Conservation (phyloP, 2,888 invertebrate species). For the Acleris literana region DNA sequence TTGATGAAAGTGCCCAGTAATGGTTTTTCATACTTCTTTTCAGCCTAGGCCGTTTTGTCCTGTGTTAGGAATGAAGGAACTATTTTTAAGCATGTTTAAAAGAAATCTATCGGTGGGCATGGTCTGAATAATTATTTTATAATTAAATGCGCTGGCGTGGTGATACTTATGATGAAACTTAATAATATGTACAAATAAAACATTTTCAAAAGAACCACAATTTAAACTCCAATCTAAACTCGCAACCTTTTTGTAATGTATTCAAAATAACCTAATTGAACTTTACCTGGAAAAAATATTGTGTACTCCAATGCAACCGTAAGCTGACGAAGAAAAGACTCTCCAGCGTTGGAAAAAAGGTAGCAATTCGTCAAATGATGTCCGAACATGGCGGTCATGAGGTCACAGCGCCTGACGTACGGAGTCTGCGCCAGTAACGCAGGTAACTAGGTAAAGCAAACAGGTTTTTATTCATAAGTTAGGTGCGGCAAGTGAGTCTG, state of each 20-base stretch:
- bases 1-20: too few species aligned
- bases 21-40: too few species aligned
- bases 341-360: constrained; percentile 77
- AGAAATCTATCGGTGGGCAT: too few species aligned
- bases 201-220: too few species aligned
- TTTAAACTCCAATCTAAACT: neutral
- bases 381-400: constrained; percentile 80
- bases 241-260: constrained; percentile 34
- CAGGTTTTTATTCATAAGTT: neutral
- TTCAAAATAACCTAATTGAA: constrained; percentile 32
- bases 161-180: too few species aligned
- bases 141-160: too few species aligned
- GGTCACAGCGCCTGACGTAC: constrained; percentile 73
- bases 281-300: constrained; percentile 76
- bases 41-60: too few species aligned
- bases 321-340: constrained; percentile 76
- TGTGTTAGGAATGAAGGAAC: too few species aligned
- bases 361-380: constrained; percentile 77
- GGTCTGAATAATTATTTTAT: too few species aligned
- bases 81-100: too few species aligned
- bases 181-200: too few species aligned
- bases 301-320: constrained; percentile 71
- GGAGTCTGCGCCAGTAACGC: constrained; percentile 68
- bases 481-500: too few species aligned
- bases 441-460: constrained; percentile 59